Evolutionary conservation across 92 coral and sea anemone species (phyloP), one percentile per base, ranked within the genome.

Genomic region (Epizoanthus stellaris): DNA sequence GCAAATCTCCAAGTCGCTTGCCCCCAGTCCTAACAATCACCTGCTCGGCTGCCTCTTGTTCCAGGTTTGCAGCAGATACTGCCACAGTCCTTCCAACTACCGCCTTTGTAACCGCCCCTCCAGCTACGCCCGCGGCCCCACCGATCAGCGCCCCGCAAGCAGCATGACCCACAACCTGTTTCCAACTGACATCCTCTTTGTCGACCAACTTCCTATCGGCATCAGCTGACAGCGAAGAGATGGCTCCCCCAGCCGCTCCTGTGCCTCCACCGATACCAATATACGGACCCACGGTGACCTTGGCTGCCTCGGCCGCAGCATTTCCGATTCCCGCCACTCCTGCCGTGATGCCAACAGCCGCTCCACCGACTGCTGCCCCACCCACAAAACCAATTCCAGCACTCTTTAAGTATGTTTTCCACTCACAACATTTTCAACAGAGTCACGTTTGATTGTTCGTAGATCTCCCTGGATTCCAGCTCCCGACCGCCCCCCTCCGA

Each of bases 281-380:
- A 3, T 79, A 68, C 42, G 86, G 87, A 20, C 38, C 85, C 5
- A 40, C 30, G 14, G 73, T 17, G 20, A 77, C 72, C 16, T 82
- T 54, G 0, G 76, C n/a, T 3, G 88, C 20, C 76, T 88, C 81
- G 40, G 86, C 34, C 13, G 90, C 70, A 9, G 90, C 88, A 11
- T 49, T 59, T 4, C 89, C 94, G 25, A 82, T 77, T 4, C 91
- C 91, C 0, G 67, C 64, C 11, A 75, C 87, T 20, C 60, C 86
- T 20, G 84, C 86, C 1, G 93, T 49, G 39, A 87, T 83, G 21
- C 88, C 88, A 12, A 49, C 91, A 7, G 77, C 93, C 2, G 82
- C 85, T 1, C 93, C 93, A 14, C 91, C 91, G 8, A 68, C 15
- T 17, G 57, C 6, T 4, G 76, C 77, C 2, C 88, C 93, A 42